A percentile compares a stretch with the other conserved stretches of the same genome.
Evolutionary conservation across 2,797 vertebrate genomes (phyloP).

Genomic region (Chiloscyllium punctatum): DNA sequence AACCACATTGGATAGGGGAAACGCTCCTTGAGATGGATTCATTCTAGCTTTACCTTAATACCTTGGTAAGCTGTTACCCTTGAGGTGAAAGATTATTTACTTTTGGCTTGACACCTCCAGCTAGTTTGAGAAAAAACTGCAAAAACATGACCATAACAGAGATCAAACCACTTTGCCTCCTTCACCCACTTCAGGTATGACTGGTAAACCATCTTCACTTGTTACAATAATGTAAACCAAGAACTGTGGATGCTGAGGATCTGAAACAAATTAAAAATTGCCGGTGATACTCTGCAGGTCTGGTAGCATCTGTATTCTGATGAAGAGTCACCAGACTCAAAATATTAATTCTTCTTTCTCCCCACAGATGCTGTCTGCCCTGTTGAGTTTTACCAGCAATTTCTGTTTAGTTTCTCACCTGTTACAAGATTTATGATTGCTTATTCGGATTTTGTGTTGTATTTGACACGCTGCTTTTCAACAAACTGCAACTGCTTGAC

Average conservation of each 20-base stretch:
- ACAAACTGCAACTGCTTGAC: not conserved
- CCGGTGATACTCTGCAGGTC: too few relatives aligned
- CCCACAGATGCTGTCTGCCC: too few relatives aligned
- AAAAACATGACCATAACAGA: not conserved
- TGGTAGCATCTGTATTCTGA: too few relatives aligned
- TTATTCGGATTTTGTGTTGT: not conserved
- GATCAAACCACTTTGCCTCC: not conserved
- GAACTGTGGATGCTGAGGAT: too few relatives aligned
- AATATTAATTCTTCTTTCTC: too few relatives aligned
- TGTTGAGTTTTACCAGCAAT: too few relatives aligned
- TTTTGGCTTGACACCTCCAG: not conserved
- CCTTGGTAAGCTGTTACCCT: not conserved
- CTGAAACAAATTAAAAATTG: too few relatives aligned
- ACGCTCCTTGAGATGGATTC: not conserved
- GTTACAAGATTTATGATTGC: not conserved
- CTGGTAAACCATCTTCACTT: not conserved
- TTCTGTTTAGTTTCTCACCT: not conserved
- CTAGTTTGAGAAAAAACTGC: not conserved
- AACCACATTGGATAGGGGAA: not conserved
- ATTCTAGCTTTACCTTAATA: not conserved
- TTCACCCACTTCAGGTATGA: not conserved
- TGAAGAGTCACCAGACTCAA: too few relatives aligned
- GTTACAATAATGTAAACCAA: not conserved
- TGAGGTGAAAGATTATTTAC: too few relatives aligned
- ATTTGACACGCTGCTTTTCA: not conserved